Base-by-base conservation (phyloP, 2,797 vertebrate genomes). In the Choloepus didactylus region DNA sequence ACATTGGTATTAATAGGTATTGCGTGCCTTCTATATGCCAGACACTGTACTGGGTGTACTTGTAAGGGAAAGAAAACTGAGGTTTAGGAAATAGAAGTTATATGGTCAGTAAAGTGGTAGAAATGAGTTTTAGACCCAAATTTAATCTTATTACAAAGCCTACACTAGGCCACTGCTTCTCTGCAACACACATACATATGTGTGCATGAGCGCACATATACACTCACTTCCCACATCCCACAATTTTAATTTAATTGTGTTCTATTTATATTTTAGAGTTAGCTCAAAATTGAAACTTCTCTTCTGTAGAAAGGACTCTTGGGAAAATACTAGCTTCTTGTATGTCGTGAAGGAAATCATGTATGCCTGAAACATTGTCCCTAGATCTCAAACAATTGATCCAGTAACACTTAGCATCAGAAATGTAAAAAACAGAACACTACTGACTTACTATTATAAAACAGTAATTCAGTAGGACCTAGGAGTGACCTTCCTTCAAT, bases 211-310 rank as follows among this genome's bases (percentile, higher is more conserved):
- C 54, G 19, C 54, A 56, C 6, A 14, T 19, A 73, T 21, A 72
- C 46, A 70, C 59, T 82, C 38, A 46, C 31, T n/a, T 54, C 31
- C 31, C 21, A 59, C 6, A 66, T 72, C 38, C 29, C 76, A 62
- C 80, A 87, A 3, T 67, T 95, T 64, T 75, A 91, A 4, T 35
- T 95, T 72, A 81, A 79, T 64, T 87, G 38, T n/a, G 2, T 3
- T 91, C 49, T 76, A 18, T 90, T 95, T 95, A 84, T 86, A 51
- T 94, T 93, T 90, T 83, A 83, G 44, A 91, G 7, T 95, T 95
- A 29, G 62, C 12, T 86, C 31, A 75, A 35, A 60, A 75, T 85
- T 80, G 60, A 85, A 51, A 25, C 9, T 69, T 96, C 31, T 41
- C 23, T 93, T 79, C 49, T 84, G 2, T 31, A 89, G 66, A 83